Conservation (phyloP, 2,797 vertebrate genomes). For the Eulemur albifrons region DNA sequence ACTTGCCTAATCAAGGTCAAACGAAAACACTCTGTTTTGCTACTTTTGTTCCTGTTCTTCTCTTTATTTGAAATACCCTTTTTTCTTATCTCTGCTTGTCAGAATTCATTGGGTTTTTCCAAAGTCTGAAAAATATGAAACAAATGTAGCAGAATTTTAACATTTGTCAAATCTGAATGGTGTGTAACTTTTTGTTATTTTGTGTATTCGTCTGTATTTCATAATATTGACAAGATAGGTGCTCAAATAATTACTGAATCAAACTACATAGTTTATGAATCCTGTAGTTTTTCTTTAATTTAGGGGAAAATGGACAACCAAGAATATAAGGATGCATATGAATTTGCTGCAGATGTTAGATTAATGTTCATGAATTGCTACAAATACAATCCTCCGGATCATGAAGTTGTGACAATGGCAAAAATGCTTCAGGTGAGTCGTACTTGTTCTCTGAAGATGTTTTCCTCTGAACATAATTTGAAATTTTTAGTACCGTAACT, state of each 20-base stretch:
- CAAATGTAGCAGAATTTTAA: neutral
- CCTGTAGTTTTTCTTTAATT: conserved; percentile 48
- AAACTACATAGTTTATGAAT: conserved; percentile 43
- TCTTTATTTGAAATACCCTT: neutral
- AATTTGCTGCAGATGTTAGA: conserved; percentile 93
- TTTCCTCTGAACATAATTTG: neutral
- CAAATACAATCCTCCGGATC: conserved; percentile 90
- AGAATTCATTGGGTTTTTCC: conserved; percentile 14
- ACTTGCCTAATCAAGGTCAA: neutral
- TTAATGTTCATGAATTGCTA: conserved; percentile 96
- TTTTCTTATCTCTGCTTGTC: neutral
- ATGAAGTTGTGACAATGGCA: conserved; percentile 93
- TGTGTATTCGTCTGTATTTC: neutral
- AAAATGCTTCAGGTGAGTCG: conserved; percentile 92
- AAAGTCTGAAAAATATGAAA: neutral
- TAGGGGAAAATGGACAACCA: conserved; percentile 93
- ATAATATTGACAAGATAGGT: neutral
- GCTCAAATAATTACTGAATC: neutral
- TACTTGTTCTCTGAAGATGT: neutral
- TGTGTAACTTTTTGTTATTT: neutral
- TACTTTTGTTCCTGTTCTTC: neutral
- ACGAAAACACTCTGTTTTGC: neutral
- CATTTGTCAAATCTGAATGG: conserved; percentile 16
- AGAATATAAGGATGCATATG: conserved; percentile 88
- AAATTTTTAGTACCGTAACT: neutral